Conservation (phyloP, 1,140 invertebrate species). For the Hesperophylax magnus region DNA sequence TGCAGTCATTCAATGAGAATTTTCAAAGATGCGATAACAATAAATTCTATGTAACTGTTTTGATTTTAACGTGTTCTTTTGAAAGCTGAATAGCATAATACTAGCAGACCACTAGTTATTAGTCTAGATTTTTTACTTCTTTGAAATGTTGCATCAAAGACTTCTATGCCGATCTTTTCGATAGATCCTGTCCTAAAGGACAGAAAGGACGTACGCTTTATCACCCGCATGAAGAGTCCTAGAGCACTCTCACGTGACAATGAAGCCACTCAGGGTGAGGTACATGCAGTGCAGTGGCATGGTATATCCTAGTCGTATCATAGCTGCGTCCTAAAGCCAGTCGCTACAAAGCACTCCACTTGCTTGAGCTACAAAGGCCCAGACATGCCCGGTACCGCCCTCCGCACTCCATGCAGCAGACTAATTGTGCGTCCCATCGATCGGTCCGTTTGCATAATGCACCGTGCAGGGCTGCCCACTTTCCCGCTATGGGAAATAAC, state of each 20-base stretch:
- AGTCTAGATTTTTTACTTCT: too few relatives aligned
- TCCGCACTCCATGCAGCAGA: background rate
- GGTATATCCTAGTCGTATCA: too few relatives aligned
- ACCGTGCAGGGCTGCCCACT: background rate
- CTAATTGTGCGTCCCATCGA: conserved; percentile 57
- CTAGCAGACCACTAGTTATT: too few relatives aligned
- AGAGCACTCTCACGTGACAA: background rate
- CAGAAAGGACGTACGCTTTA: background rate
- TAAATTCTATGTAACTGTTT: too few relatives aligned
- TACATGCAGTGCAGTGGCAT: too few relatives aligned
- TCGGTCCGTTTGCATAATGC: conserved; percentile 21
- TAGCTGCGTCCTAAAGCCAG: background rate
- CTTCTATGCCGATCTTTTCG: too few relatives aligned
- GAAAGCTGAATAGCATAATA: too few relatives aligned
- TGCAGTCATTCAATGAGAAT: too few relatives aligned
- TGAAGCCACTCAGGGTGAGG: background rate
- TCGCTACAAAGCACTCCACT: conserved; percentile 18
- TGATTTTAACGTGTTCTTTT: too few relatives aligned
- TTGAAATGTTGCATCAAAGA: too few relatives aligned
- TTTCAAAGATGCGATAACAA: too few relatives aligned
- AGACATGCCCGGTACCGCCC: background rate
- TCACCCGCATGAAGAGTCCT: background rate
- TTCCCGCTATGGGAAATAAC: conserved; percentile 1
- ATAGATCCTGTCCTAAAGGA: too few relatives aligned
- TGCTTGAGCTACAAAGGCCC: background rate